These are phyloP conservation scores for Siniperca scherzeri DNA, from an alignment of 2,797 vertebrate species.

Conservation along the genomic window DNA sequence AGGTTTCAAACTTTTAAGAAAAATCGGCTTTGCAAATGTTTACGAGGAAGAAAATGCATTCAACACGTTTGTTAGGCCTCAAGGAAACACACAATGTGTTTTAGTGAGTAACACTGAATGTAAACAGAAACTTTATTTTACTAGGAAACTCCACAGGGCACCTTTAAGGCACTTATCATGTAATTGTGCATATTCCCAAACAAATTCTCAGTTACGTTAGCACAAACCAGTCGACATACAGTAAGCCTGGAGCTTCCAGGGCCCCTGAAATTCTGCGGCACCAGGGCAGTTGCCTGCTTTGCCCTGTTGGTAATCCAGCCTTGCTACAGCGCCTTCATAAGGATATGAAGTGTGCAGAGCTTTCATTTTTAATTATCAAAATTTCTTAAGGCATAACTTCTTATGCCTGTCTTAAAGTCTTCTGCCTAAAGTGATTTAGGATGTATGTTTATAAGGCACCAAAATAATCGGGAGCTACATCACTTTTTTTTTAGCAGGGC, in stretches of 20 bases:
- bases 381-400: not conserved
- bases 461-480: not conserved
- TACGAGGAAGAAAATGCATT: not conserved
- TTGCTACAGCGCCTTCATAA: not conserved
- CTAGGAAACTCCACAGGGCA: not conserved
- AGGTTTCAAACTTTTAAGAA: not conserved
- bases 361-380: not conserved
- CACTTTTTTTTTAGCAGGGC: not conserved
- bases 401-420: not conserved
- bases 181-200: not conserved
- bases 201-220: not conserved
- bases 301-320: not conserved
- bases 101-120: not conserved
- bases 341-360: not conserved
- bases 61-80: not conserved
- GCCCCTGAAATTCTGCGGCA: not conserved
- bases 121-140: conserved; percentile 3
- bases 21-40: not conserved
- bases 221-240: not conserved
- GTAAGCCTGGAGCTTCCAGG: not conserved
- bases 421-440: not conserved
- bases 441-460: not conserved
- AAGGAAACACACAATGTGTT: not conserved
- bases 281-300: not conserved
- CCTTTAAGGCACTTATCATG: not conserved